phyloP scores from a whole-genome alignment of 1,140 invertebrate genomes.

The Helicoverpa armigera region DNA sequence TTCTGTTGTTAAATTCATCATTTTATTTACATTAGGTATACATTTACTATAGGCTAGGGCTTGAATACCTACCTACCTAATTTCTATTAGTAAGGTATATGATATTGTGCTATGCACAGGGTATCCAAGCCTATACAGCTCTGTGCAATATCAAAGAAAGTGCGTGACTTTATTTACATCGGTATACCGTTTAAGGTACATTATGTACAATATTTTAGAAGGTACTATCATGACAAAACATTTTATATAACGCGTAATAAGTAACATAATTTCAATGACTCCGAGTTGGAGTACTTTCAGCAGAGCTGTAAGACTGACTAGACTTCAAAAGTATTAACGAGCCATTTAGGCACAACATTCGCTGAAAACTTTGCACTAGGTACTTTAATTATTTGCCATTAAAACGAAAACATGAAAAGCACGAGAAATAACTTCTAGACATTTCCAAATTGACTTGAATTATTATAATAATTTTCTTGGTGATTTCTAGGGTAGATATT shows the following conservation, averaged over 20 bases:
- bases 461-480: not conserved
- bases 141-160: not conserved
- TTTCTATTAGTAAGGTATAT: not conserved
- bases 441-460: not conserved
- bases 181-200: not conserved
- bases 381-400: not conserved
- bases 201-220: not conserved
- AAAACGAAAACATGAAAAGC: not conserved
- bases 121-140: not conserved
- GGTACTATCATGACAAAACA: not conserved
- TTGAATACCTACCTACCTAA: not conserved
- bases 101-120: constrained; percentile 29
- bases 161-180: constrained; percentile 16
- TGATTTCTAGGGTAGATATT: not conserved
- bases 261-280: not conserved
- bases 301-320: not conserved
- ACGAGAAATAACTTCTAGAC: not conserved
- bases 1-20: constrained; percentile 18
- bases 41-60: not conserved
- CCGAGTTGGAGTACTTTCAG: not conserved
- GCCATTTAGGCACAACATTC: not conserved
- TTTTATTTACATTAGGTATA: not conserved
- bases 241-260: not conserved
- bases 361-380: not conserved
- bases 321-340: not conserved